phyloP scores from a whole-genome alignment of 2,888 invertebrate species.

The Bedellia somnulentella region DNA sequence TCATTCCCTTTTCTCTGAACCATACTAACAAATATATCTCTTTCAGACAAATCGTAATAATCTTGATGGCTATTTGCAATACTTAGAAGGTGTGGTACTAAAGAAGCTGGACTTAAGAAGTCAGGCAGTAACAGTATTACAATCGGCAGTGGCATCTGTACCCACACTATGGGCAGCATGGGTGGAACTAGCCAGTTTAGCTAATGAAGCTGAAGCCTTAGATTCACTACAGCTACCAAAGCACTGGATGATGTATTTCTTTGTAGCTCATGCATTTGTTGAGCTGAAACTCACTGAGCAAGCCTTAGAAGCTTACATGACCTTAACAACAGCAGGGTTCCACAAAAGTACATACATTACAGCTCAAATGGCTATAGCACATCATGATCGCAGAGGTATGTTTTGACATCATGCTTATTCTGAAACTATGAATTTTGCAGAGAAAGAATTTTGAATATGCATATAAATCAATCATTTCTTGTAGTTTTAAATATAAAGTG shows the following conservation, averaged over 20 bases:
- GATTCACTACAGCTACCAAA: conserved; percentile 70
- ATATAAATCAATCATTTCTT: too few species aligned
- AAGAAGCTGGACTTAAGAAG: conserved; percentile 80
- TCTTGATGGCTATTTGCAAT: conserved; percentile 85
- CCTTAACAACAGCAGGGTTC: conserved; percentile 78
- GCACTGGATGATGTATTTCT: conserved; percentile 95
- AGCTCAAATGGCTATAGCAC: conserved; percentile 89
- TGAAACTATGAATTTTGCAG: not conserved
- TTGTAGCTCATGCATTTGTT: conserved; percentile 85
- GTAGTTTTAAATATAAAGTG: too few species aligned
- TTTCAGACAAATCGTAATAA: conserved; percentile 62
- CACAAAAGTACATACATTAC: conserved; percentile 85
- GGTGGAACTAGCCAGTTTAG: conserved; percentile 85
- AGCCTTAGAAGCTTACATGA: conserved; percentile 80
- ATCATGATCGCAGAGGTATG: conserved; percentile 86
- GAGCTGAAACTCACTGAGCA: conserved; percentile 90
- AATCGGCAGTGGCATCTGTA: conserved; percentile 74
- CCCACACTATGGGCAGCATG: conserved; percentile 96
- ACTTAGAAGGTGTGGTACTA: conserved; percentile 88
- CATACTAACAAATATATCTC: too few species aligned
- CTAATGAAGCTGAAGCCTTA: conserved; percentile 78
- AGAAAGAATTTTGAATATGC: too few species aligned
- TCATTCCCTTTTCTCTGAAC: too few species aligned
- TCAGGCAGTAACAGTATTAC: conserved; percentile 77
- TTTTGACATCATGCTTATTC: not conserved